A percentile compares a stretch with the other conserved stretches of the same genome.
phyloP scores from a whole-genome alignment of 1,140 invertebrate species.

The Heliothis virescens region DNA sequence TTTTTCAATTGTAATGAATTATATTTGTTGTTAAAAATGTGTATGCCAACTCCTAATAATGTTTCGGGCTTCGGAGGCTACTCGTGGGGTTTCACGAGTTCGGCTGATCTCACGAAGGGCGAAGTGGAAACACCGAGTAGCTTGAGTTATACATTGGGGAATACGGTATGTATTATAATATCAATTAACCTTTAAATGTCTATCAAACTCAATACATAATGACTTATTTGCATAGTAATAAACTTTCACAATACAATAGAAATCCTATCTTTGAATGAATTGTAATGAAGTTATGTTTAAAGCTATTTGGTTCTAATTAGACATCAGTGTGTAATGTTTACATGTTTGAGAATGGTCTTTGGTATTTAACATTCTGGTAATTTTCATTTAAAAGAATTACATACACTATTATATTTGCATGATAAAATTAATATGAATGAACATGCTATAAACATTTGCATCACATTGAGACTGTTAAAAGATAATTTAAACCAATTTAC shows the following conservation, averaged over 20 bases:
- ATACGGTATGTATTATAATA: conserved; percentile 74
- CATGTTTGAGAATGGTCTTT: too few relatives aligned
- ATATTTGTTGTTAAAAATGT: conserved; percentile 78
- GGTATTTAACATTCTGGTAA: too few relatives aligned
- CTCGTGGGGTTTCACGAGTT: conserved; percentile 84
- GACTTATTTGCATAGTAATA: conserved; percentile 25
- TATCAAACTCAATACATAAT: neutral
- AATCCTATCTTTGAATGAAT: neutral
- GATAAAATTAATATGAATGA: neutral
- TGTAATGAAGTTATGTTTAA: neutral
- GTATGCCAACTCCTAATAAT: conserved; percentile 86
- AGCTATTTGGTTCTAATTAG: conserved; percentile 6
- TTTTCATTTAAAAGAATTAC: too few relatives aligned
- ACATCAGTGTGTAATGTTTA: neutral
- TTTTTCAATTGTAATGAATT: conserved; percentile 66
- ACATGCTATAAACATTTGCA: neutral
- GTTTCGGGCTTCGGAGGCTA: conserved; percentile 83
- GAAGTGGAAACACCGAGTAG: conserved; percentile 84
- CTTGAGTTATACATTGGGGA: conserved; percentile 84
- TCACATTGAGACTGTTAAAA: too few relatives aligned
- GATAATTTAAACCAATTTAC: too few relatives aligned
- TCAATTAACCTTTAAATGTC: conserved; percentile 41
- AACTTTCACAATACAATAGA: conserved; percentile 20
- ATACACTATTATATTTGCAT: too few relatives aligned
- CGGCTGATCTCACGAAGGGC: conserved; percentile 82